Evolutionary conservation across 2,113 vertebrate genomes (phyloP).

Genomic region (Jaculus jaculus): DNA sequence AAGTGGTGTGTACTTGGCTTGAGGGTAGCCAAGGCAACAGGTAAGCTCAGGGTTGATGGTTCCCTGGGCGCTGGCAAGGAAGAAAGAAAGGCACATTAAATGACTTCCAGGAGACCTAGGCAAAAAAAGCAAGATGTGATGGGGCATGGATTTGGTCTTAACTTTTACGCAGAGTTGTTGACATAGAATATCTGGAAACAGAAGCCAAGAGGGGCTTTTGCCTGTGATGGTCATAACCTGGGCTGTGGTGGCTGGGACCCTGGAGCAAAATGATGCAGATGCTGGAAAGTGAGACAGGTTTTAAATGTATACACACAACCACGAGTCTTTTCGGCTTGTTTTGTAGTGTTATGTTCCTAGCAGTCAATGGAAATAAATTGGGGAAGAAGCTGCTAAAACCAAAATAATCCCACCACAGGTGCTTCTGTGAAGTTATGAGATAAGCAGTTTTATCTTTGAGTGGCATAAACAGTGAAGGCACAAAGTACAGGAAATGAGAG

Average conservation of each 20-base stretch:
- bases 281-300: neutral
- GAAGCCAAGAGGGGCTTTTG: neutral
- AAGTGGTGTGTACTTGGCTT: neutral
- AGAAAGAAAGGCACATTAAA: neutral
- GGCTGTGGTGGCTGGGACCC: neutral
- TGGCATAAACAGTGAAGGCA: neutral
- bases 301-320: neutral
- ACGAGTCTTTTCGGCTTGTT: neutral
- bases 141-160: neutral
- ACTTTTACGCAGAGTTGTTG: neutral
- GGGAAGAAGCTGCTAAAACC: neutral
- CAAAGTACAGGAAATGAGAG: neutral
- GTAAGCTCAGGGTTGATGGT: neutral
- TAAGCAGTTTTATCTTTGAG: neutral
- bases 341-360: neutral
- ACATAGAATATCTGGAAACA: neutral
- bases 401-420: neutral
- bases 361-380: neutral
- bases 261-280: neutral
- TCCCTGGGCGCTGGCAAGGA: neutral
- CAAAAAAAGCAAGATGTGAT: neutral
- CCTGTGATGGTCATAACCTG: neutral
- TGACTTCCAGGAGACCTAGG: neutral
- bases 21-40: constrained; percentile 39
- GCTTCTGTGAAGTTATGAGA: neutral